Evolutionary conservation across 2,113 vertebrate genomes (phyloP).

Genomic region (Baryphthengus martii): DNA sequence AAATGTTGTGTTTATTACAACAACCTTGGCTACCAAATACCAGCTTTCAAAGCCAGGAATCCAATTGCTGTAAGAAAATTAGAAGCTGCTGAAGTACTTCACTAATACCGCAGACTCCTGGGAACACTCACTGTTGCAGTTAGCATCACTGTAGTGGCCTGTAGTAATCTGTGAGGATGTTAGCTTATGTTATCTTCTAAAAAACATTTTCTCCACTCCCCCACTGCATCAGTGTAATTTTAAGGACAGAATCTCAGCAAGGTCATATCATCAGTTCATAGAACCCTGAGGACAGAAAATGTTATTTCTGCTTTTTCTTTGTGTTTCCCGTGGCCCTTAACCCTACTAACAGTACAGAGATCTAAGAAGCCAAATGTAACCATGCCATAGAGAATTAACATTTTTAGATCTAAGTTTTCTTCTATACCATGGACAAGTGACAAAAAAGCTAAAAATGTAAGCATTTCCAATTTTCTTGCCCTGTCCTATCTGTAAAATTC

Average conservation of each 20-base stretch:
- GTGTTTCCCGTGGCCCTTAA: background rate
- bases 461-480: background rate
- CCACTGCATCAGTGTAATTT: background rate
- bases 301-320: background rate
- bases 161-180: background rate
- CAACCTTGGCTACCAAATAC: background rate
- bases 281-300: background rate
- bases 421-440: background rate
- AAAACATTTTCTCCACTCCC: background rate
- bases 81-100: background rate
- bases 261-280: background rate
- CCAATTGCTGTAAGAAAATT: background rate
- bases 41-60: background rate
- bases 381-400: background rate
- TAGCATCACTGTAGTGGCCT: background rate
- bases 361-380: constrained; percentile 18
- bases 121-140: background rate
- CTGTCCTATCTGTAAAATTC: background rate
- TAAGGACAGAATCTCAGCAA: background rate
- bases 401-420: background rate
- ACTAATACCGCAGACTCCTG: background rate
- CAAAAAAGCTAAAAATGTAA: constrained; percentile 2
- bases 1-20: constrained; percentile 23
- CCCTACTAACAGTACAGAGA: background rate
- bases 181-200: background rate